Percentiles rank a stretch among this genome's conserved stretches.
phyloP scores from a whole-genome alignment of 1,140 invertebrate genomes.

The Neodiprion pinetum region DNA sequence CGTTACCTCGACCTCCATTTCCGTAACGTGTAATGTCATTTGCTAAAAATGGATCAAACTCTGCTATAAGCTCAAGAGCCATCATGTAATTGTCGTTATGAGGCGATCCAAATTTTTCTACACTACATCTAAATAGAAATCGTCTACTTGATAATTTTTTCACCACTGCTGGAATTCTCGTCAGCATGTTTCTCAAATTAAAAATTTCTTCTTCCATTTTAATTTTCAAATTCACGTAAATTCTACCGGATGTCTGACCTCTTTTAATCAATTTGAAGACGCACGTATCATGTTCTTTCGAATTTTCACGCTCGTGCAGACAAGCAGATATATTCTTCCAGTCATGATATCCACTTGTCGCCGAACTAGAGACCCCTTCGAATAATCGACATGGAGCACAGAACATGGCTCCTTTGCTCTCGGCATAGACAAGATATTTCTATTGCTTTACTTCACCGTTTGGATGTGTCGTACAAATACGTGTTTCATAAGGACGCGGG shows the following conservation, averaged over 20 bases:
- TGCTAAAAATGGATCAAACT: slow-evolving; percentile 49
- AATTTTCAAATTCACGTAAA: not conserved
- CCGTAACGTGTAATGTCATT: slow-evolving; percentile 43
- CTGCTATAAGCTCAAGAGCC: slow-evolving; percentile 43
- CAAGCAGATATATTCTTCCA: not conserved
- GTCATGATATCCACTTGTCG: not conserved
- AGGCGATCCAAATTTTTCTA: not conserved
- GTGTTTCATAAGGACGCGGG: not conserved
- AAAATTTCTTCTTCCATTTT: not conserved
- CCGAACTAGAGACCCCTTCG: not conserved
- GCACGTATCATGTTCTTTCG: not conserved
- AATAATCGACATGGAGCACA: slow-evolving; percentile 7
- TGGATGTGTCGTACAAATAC: not conserved
- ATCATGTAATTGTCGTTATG: slow-evolving; percentile 17
- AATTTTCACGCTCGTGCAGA: not conserved
- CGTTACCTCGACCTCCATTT: slow-evolving; percentile 43
- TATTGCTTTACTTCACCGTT: not conserved
- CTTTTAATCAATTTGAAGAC: not conserved
- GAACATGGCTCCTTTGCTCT: not conserved
- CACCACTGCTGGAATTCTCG: not conserved
- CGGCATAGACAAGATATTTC: not conserved
- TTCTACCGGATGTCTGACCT: not conserved
- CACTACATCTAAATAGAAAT: not conserved
- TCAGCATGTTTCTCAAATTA: not conserved
- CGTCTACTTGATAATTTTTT: not conserved